Percentiles rank a stretch among this genome's conserved stretches.
phyloP scores from a whole-genome alignment of 2,113 vertebrate species.

The Apeltes quadracus region DNA sequence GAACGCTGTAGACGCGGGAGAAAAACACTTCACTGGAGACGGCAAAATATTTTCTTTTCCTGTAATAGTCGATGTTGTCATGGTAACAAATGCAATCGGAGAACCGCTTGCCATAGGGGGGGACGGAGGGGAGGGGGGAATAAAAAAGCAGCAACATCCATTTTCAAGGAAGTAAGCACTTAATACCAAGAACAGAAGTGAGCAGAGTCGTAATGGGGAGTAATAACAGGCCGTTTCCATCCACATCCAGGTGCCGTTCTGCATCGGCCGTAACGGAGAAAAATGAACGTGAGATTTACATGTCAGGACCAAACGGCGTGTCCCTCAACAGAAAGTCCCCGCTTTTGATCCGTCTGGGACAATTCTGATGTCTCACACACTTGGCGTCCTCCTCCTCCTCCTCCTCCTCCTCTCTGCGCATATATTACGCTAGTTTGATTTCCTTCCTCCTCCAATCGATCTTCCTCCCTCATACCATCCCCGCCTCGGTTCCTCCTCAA shows the following conservation, averaged over 20 bases:
- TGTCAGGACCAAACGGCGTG: background rate
- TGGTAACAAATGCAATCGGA: constrained; percentile 44
- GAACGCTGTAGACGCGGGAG: no score
- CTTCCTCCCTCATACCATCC: constrained; percentile 19
- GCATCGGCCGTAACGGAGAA: background rate
- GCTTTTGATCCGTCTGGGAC: no score
- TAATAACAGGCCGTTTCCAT: constrained; percentile 9
- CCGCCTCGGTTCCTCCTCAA: constrained; percentile 30
- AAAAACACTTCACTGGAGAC: constrained; percentile 18
- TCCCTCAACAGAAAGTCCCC: background rate
- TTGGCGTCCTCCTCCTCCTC: background rate
- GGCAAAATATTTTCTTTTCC: background rate
- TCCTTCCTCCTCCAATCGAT: constrained; percentile 17
- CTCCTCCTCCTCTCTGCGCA: background rate
- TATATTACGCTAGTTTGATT: constrained; percentile 29
- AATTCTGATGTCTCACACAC: background rate
- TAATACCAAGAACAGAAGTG: constrained; percentile 25
- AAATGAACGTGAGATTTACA: background rate
- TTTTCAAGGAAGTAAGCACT: constrained; percentile 39
- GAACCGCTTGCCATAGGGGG: background rate
- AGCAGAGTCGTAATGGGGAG: background rate
- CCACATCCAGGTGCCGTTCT: background rate
- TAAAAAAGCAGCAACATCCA: constrained; percentile 11
- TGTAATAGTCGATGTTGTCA: constrained; percentile 30
- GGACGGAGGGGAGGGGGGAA: no score